Evolutionary conservation across 1,140 invertebrate species (phyloP).

Genomic region (Panagrolaimus sp.): DNA sequence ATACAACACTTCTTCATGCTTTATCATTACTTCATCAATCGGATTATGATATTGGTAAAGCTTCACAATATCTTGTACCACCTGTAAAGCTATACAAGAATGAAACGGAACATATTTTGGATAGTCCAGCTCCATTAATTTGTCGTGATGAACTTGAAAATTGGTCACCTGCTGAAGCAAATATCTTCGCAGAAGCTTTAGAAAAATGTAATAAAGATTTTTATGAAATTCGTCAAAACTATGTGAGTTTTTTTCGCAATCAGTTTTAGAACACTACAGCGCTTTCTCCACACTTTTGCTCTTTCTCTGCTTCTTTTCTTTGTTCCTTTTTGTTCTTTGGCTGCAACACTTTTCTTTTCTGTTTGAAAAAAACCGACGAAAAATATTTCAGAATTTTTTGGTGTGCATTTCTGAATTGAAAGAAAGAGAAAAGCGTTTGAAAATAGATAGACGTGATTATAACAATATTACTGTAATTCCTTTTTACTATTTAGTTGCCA

Average conservation of each 20-base stretch:
- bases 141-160: constrained; percentile 98
- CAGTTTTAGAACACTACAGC: background rate
- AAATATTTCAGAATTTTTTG: too few relatives aligned
- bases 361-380: too few relatives aligned
- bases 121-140: constrained; percentile 76
- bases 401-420: too few relatives aligned
- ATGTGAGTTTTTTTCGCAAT: constrained; percentile 73
- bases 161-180: constrained; percentile 97
- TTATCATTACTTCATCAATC: constrained; percentile 94
- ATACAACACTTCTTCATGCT: constrained; percentile 95
- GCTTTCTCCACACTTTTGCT: too few relatives aligned
- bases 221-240: constrained; percentile 91
- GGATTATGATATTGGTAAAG: constrained; percentile 79
- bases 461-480: constrained; percentile 10
- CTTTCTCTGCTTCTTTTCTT: too few relatives aligned
- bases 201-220: constrained; percentile 99
- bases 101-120: constrained; percentile 44
- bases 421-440: too few relatives aligned
- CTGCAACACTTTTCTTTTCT: background rate
- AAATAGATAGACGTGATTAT: too few relatives aligned
- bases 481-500: constrained; percentile 69
- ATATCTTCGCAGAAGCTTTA: constrained; percentile 92
- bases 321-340: too few relatives aligned
- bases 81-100: constrained; percentile 61
- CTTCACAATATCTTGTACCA: constrained; percentile 86